Percentiles rank a stretch among this genome's conserved stretches.
These are phyloP conservation scores for Syngnathoides biaculeatus DNA, from an alignment of 2,113 vertebrate species.

Conservation along the genomic window DNA sequence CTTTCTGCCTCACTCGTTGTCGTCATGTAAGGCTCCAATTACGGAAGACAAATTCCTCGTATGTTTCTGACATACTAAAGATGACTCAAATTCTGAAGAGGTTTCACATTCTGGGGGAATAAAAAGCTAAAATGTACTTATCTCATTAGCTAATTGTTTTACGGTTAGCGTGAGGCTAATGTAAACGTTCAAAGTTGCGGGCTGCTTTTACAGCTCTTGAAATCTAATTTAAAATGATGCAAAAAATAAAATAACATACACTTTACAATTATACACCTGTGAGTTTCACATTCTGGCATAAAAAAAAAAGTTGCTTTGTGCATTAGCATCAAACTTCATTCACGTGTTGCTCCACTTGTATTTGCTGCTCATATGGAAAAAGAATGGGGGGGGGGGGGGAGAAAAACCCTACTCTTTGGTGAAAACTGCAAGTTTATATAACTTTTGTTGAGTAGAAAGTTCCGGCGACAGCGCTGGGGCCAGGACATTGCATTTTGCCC, in stretches of 20 bases:
- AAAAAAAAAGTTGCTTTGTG: background rate
- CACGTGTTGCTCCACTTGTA: background rate
- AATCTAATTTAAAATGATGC: too few species aligned
- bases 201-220: too few species aligned
- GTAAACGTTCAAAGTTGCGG: background rate
- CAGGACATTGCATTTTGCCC: background rate
- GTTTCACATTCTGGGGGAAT: too few species aligned
- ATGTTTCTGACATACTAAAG: too few species aligned
- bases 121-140: too few species aligned
- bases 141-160: background rate
- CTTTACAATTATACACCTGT: background rate
- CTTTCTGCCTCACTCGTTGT: too few species aligned
- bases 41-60: too few species aligned
- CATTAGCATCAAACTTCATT: background rate
- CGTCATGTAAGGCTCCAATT: too few species aligned
- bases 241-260: too few species aligned
- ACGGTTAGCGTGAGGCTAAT: background rate
- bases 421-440: background rate
- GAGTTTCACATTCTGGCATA: background rate
- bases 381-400: too few species aligned
- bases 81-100: too few species aligned
- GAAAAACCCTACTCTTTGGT: background rate
- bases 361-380: background rate
- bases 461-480: conserved; percentile 2
- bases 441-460: background rate